A percentile compares a stretch with the other conserved stretches of the same genome.
Conservation (phyloP, 2,113 vertebrate species). For the Oryzias celebensis region DNA sequence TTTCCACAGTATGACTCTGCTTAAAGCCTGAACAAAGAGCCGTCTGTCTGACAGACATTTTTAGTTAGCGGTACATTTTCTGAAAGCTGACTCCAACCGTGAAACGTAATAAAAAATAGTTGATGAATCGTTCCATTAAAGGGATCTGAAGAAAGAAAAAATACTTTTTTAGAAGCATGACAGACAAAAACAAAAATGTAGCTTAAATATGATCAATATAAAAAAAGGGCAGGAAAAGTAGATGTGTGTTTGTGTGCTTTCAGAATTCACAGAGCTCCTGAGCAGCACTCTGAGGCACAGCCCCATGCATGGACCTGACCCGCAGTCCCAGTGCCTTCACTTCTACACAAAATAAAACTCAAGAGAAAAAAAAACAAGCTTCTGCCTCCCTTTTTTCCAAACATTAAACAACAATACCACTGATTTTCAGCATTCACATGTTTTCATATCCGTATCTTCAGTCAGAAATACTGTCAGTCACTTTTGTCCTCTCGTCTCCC, state of each 20-base stretch:
- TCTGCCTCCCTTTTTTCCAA: conserved; percentile 39
- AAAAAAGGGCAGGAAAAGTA: neutral
- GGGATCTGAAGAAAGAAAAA: neutral
- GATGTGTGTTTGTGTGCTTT: conserved; percentile 22
- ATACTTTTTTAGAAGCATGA: neutral
- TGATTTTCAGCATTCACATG: conserved; percentile 29
- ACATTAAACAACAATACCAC: conserved; percentile 66
- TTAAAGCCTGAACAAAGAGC: too few species aligned
- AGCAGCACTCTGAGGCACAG: conserved; percentile 72
- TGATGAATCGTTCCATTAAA: neutral
- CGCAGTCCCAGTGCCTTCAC: conserved; percentile 72
- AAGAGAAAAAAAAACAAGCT: conserved; percentile 9
- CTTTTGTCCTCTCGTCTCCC: neutral
- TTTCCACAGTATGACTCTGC: too few species aligned
- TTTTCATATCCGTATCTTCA: conserved; percentile 21
- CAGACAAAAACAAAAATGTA: neutral
- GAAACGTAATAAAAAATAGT: too few species aligned
- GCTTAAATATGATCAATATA: neutral
- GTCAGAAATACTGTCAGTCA: conserved; percentile 30
- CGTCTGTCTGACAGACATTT: too few species aligned
- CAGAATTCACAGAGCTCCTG: conserved; percentile 50
- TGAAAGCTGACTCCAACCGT: too few species aligned
- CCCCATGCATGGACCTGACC: conserved; percentile 75
- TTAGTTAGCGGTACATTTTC: too few species aligned
- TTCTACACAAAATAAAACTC: conserved; percentile 36